Evolutionary conservation across 2,797 vertebrate species (phyloP).

Genomic region (Xenopus petersii): DNA sequence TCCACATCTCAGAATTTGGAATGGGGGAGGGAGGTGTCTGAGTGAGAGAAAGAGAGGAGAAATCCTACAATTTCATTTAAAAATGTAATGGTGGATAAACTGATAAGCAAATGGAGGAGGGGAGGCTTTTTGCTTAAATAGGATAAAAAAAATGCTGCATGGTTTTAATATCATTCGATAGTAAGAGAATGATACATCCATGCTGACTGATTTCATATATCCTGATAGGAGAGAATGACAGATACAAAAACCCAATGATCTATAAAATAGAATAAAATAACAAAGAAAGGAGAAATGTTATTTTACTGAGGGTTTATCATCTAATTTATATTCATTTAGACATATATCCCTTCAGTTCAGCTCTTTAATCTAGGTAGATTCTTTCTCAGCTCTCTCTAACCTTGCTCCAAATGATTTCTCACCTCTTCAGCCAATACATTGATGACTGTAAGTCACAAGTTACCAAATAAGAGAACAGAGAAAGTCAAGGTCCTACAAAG

Average conservation of each 20-base stretch:
- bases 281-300: constrained; percentile 72
- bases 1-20: constrained; percentile 87
- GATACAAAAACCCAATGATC: constrained; percentile 78
- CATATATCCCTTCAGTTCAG: constrained; percentile 78
- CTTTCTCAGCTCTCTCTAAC: constrained; percentile 68
- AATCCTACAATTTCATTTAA: constrained; percentile 91
- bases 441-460: too few species aligned
- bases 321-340: constrained; percentile 85
- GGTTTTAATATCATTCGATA: constrained; percentile 89
- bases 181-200: constrained; percentile 87
- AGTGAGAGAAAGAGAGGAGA: constrained; percentile 52
- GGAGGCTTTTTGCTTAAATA: constrained; percentile 73
- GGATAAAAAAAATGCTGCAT: constrained; percentile 74
- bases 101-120: constrained; percentile 86
- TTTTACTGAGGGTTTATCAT: constrained; percentile 78
- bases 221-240: constrained; percentile 82
- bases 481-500: too few species aligned
- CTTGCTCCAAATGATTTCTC: constrained; percentile 14
- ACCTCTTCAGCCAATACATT: too few species aligned
- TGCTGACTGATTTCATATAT: constrained; percentile 86
- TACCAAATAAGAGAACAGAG: too few species aligned
- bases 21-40: constrained; percentile 54
- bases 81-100: constrained; percentile 94
- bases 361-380: constrained; percentile 73
- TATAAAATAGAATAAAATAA: constrained; percentile 78